Conservation (phyloP, 1,140 invertebrate genomes). For the Lethrus apterus region DNA sequence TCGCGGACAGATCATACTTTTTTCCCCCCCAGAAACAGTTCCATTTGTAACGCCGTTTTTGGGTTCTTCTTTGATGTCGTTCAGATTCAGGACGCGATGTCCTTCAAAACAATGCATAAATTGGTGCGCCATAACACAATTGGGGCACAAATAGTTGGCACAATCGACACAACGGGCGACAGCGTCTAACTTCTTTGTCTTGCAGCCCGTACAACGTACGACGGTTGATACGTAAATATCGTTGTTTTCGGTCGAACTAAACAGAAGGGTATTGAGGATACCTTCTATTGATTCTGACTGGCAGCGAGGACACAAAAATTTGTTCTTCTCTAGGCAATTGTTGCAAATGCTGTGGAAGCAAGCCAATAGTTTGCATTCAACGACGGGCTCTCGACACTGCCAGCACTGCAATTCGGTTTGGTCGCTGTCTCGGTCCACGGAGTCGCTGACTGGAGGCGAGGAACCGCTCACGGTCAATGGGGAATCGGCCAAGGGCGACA, state of each 20-base stretch:
- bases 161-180: constrained; percentile 91
- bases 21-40: constrained; percentile 40
- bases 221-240: constrained; percentile 45
- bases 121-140: constrained; percentile 96
- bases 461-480: constrained; percentile 74
- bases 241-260: constrained; percentile 44
- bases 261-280: constrained; percentile 57
- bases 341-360: constrained; percentile 82
- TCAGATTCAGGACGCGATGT: constrained; percentile 77
- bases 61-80: constrained; percentile 52
- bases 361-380: constrained; percentile 63
- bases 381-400: constrained; percentile 71
- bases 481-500: constrained; percentile 56
- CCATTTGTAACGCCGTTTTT: constrained; percentile 30
- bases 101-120: constrained; percentile 98
- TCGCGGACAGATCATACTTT: constrained; percentile 68
- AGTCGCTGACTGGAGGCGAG: constrained; percentile 71
- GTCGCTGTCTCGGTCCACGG: constrained; percentile 49
- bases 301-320: constrained; percentile 75
- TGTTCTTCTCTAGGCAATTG: constrained; percentile 73
- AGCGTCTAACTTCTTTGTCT: constrained; percentile 76
- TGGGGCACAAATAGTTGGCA: constrained; percentile 88
- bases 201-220: constrained; percentile 74
- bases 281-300: constrained; percentile 61
- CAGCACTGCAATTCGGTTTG: constrained; percentile 61